Evolutionary conservation across 2,113 vertebrate genomes (phyloP).

Genomic region (Falco punctatus): DNA sequence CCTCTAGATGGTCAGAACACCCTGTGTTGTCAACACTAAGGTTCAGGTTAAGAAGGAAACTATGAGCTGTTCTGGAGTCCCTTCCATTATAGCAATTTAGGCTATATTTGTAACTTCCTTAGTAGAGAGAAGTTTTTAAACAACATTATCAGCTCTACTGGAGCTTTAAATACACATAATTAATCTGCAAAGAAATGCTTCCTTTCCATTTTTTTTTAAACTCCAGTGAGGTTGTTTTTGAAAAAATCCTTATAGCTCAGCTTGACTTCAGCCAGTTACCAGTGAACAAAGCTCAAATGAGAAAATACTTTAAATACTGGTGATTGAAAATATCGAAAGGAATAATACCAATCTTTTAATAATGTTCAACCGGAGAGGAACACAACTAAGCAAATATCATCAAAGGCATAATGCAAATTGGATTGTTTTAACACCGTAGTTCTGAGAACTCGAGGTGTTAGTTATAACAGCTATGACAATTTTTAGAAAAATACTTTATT

Average conservation of each 20-base stretch:
- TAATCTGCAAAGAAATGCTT: constrained; percentile 30
- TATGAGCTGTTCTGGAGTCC: not conserved
- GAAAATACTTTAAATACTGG: constrained; percentile 31
- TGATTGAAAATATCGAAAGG: not conserved
- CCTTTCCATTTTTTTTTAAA: not conserved
- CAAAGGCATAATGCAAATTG: constrained; percentile 39
- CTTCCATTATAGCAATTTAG: not conserved
- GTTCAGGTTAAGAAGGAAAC: not conserved
- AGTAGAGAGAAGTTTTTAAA: constrained; percentile 34
- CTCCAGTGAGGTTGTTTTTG: not conserved
- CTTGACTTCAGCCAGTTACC: constrained; percentile 9
- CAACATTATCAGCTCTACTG: constrained; percentile 45
- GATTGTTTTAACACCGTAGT: constrained; percentile 11
- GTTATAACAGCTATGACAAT: constrained; percentile 19
- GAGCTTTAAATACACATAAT: constrained; percentile 60
- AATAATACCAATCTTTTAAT: constrained; percentile 26
- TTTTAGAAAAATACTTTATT: constrained; percentile 24
- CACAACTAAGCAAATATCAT: constrained; percentile 15
- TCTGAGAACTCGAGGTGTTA: constrained; percentile 36
- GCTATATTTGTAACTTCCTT: constrained; percentile 27
- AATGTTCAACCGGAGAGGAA: not conserved
- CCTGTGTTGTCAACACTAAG: not conserved
- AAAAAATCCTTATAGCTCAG: constrained; percentile 17
- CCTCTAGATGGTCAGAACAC: not conserved
- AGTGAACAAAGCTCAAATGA: constrained; percentile 16